phyloP scores from a whole-genome alignment of 2,888 invertebrate genomes.

The Euzetes globulus region DNA sequence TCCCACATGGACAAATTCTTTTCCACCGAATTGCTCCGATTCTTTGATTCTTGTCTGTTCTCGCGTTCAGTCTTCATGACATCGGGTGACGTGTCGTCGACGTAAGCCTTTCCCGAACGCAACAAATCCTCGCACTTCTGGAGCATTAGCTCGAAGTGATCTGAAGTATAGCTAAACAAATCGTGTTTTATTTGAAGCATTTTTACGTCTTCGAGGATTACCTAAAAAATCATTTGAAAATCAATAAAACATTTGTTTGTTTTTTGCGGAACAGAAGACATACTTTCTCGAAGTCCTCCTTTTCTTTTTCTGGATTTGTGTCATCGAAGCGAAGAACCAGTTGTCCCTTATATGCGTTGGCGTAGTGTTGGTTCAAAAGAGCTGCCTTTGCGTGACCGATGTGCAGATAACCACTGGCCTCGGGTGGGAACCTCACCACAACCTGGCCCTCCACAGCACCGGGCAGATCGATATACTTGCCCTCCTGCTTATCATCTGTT shows the following conservation, averaged over 20 bases:
- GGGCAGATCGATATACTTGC: conserved; percentile 66
- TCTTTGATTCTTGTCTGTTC: conserved; percentile 71
- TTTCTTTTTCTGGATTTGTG: conserved; percentile 98
- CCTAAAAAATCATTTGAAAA: conserved; percentile 1
- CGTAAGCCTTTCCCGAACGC: conserved; percentile 82
- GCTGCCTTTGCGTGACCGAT: conserved; percentile 99
- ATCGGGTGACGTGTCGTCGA: conserved; percentile 90
- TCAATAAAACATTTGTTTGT: not conserved
- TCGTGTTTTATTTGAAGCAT: conserved; percentile 88
- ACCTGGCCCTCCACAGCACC: conserved; percentile 97
- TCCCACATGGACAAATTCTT: conserved; percentile 83
- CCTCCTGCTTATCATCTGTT: conserved; percentile 32
- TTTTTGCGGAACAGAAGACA: not conserved
- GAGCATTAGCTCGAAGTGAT: conserved; percentile 89
- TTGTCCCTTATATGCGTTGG: conserved; percentile 80
- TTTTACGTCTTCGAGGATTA: conserved; percentile 82
- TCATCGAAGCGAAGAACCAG: conserved; percentile 98
- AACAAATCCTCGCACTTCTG: conserved; percentile 78
- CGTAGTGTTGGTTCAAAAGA: conserved; percentile 93
- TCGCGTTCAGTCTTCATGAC: conserved; percentile 92
- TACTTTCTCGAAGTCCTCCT: conserved; percentile 84
- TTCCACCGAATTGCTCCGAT: conserved; percentile 69
- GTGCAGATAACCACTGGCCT: conserved; percentile 95
- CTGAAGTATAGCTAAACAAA: conserved; percentile 85
- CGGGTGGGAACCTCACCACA: conserved; percentile 96